Evolutionary conservation across 2,888 invertebrate species (phyloP).

Genomic region (Dynastes hyllus): DNA sequence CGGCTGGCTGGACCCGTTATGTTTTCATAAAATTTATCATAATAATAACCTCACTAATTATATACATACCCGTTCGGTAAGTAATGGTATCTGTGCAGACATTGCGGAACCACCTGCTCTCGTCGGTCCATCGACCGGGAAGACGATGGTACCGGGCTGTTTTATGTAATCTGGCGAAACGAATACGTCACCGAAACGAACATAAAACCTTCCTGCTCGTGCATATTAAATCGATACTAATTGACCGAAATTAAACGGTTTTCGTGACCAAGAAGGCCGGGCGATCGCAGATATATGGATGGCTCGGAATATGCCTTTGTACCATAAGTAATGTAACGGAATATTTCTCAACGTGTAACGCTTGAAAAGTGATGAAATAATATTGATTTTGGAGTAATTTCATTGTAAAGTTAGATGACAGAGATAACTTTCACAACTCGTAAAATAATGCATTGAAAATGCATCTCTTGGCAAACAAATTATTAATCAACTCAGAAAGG

Average conservation of each 20-base stretch:
- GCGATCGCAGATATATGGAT: not conserved
- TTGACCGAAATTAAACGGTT: conserved; percentile 32
- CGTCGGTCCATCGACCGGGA: conserved; percentile 20
- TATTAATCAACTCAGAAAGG: no score
- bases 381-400: not conserved
- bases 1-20: conserved; percentile 23
- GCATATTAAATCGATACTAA: conserved; percentile 44
- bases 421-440: no score
- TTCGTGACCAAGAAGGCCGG: conserved; percentile 28
- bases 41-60: conserved; percentile 43
- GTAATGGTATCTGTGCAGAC: conserved; percentile 38
- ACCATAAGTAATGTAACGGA: not conserved
- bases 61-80: conserved; percentile 34
- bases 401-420: not conserved
- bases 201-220: conserved; percentile 9
- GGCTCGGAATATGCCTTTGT: not conserved
- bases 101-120: conserved; percentile 37
- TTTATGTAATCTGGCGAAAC: conserved; percentile 23
- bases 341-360: no score
- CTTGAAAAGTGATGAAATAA: not conserved
- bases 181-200: conserved; percentile 30
- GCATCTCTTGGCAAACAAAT: no score
- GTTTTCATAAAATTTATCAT: conserved; percentile 45
- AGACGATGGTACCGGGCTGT: not conserved
- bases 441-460: no score